Conservation (phyloP, 64 coral and sea anemone species). For the Montipora cactus region DNA sequence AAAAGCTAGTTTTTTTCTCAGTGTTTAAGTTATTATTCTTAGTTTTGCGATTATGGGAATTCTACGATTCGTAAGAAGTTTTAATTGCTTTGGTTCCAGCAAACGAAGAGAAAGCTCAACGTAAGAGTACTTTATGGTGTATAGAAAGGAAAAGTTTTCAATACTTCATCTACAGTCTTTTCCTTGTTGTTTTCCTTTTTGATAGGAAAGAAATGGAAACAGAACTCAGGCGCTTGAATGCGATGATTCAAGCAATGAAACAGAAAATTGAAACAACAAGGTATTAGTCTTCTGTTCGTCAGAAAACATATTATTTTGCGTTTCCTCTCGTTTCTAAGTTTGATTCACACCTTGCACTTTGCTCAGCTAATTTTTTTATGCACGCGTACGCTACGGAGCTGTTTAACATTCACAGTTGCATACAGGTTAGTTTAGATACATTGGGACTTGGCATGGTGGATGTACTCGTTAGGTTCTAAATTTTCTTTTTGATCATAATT, state of each 20-base stretch:
- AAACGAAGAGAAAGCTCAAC: not conserved
- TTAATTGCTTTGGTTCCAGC: not conserved
- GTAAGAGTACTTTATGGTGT: not conserved
- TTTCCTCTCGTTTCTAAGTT: not conserved
- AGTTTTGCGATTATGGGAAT: not conserved
- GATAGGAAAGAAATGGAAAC: constrained; percentile 12
- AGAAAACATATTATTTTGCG: not conserved
- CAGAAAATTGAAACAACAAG: constrained; percentile 2
- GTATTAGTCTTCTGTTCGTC: not conserved
- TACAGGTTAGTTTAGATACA: no score
- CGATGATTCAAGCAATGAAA: not conserved
- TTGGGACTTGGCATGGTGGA: no score
- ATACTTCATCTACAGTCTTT: not conserved
- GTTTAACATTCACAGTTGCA: no score
- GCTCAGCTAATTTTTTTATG: no score
- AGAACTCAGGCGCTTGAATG: not conserved
- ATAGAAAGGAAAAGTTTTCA: not conserved
- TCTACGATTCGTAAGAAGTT: not conserved
- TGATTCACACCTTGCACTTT: not conserved
- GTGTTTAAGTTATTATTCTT: not conserved
- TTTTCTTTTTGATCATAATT: not conserved
- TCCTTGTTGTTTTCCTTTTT: not conserved
- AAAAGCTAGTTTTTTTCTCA: not conserved
- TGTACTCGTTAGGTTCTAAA: no score
- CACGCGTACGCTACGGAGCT: no score